A percentile compares a stretch with the other conserved stretches of the same genome.
These are phyloP conservation scores for Lasioglossum figueresi DNA, from an alignment of 2,888 invertebrate species.

Conservation along the genomic window DNA sequence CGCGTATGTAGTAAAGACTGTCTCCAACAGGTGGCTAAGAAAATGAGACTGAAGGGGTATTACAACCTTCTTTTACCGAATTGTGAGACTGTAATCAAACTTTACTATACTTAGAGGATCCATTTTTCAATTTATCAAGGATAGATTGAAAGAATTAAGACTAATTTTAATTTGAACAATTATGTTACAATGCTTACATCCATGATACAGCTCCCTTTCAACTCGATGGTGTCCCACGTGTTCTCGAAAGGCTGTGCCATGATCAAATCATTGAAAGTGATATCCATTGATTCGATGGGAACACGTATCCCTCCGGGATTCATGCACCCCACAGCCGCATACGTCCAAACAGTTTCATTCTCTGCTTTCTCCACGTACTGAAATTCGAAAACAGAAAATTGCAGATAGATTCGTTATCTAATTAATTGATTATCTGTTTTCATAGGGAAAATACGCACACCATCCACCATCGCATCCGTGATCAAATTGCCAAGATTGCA, in stretches of 20 bases:
- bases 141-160: too few relatives aligned
- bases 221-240: conserved; percentile 88
- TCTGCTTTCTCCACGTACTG: conserved; percentile 85
- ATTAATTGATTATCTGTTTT: neutral
- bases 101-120: neutral
- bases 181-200: conserved; percentile 77
- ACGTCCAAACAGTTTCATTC: conserved; percentile 86
- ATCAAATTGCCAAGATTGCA: conserved; percentile 91
- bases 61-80: neutral
- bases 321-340: conserved; percentile 88
- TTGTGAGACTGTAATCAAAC: neutral
- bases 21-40: neutral
- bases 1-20: neutral
- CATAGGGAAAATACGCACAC: conserved; percentile 83
- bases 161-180: neutral
- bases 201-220: conserved; percentile 88
- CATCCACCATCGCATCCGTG: conserved; percentile 89
- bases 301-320: conserved; percentile 90
- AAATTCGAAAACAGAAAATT: neutral
- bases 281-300: conserved; percentile 85
- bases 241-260: conserved; percentile 92
- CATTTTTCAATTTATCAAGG: too few relatives aligned
- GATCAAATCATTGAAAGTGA: conserved; percentile 89
- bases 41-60: neutral
- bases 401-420: neutral